Evolutionary conservation across 92 coral and sea anemone genomes (phyloP).

Genomic region (Umimayanthus kanabou): DNA sequence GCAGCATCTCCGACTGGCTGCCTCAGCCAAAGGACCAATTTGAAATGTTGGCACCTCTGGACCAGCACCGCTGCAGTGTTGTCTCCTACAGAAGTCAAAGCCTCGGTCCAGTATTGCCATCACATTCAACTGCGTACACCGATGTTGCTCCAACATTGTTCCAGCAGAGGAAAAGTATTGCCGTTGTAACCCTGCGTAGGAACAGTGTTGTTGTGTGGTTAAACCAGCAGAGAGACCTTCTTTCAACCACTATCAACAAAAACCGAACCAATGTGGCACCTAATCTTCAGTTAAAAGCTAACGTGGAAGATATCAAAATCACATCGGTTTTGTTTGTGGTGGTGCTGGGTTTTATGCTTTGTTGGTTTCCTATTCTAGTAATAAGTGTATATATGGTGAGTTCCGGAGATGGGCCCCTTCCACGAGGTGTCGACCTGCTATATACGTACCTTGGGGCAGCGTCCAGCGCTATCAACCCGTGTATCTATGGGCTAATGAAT

Average conservation of each 20-base stretch:
- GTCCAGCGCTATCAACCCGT: constrained; percentile 36
- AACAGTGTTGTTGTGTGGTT: constrained; percentile 28
- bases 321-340: constrained; percentile 32
- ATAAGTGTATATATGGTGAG: constrained; percentile 7
- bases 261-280: not conserved
- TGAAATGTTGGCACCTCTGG: constrained; percentile 5
- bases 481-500: constrained; percentile 37
- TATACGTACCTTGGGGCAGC: constrained; percentile 31
- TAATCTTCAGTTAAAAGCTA: constrained; percentile 24
- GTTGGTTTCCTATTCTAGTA: constrained; percentile 42
- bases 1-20: constrained; percentile 32
- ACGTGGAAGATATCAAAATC: constrained; percentile 40
- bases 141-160: not conserved
- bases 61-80: constrained; percentile 32
- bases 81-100: constrained; percentile 38
- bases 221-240: constrained; percentile 11
- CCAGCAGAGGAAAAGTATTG: constrained; percentile 39
- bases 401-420: not conserved
- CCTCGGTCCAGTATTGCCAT: constrained; percentile 23
- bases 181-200: constrained; percentile 27
- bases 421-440: constrained; percentile 19
- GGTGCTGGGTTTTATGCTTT: constrained; percentile 33
- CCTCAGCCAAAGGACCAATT: constrained; percentile 20
- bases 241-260: constrained; percentile 15
- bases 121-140: not conserved